Percentiles rank a stretch among this genome's conserved stretches.
Evolutionary conservation across 2,797 vertebrate genomes (phyloP).

Genomic region (Dermochelys coriacea): DNA sequence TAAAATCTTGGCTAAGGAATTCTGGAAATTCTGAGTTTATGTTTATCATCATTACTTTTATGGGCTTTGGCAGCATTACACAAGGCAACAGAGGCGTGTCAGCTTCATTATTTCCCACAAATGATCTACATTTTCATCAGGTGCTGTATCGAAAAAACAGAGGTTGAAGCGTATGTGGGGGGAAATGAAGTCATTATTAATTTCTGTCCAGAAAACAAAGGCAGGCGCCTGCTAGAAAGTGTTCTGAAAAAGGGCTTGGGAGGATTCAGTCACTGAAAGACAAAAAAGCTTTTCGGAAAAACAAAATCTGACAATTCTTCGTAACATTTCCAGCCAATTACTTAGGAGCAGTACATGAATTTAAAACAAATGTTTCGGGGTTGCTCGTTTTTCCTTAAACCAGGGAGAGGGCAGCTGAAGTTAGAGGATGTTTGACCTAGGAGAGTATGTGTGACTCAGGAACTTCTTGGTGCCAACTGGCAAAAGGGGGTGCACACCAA

Average conservation of each 20-base stretch:
- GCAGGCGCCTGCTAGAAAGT: not conserved
- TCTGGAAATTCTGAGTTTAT: slow-evolving; percentile 1
- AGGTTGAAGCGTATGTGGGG: not conserved
- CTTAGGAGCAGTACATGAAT: not conserved
- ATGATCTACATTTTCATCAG: not conserved
- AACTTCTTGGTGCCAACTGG: not conserved
- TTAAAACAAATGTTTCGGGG: not conserved
- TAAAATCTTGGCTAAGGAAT: slow-evolving; percentile 1
- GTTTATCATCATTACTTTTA: not conserved
- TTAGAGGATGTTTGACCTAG: not conserved
- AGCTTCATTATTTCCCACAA: slow-evolving; percentile 20
- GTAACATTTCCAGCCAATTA: not conserved
- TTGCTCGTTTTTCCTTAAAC: not conserved
- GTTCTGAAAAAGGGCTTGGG: not conserved
- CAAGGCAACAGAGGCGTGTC: not conserved
- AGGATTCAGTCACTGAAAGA: not conserved
- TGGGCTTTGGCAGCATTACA: slow-evolving; percentile 3
- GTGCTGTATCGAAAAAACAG: not conserved
- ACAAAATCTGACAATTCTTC: not conserved
- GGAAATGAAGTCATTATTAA: not conserved
- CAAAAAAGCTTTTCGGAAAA: not conserved
- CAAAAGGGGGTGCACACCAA: not conserved
- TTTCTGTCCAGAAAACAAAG: not conserved
- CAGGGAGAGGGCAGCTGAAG: not conserved
- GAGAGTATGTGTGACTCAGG: not conserved